Evolutionary conservation across 2,113 vertebrate genomes (phyloP), one percentile per base, ranked within the genome.

Genomic region (Brachyhypopomus occidentalis): DNA sequence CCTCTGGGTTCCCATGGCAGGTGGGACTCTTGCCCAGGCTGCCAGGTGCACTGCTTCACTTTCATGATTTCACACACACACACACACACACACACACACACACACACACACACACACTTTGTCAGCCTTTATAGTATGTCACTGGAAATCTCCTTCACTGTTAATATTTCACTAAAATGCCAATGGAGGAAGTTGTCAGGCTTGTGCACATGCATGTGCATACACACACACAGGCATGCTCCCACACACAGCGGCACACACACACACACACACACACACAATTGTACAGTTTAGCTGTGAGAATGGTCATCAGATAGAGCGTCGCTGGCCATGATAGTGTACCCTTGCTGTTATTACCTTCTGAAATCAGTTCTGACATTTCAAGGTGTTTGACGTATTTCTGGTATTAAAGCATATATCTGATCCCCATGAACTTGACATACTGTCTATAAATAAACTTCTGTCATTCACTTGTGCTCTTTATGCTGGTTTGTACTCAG

Each of bases 131-230:
- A 30, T 30, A 91, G 84, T 86, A 83, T 89, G 91, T 94, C 90
- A 81, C 88, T 86, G 88, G 62, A 85, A 93, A 94, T 93, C 88
- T 92, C 80, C 88, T 89, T 93, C 94, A 92, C 88, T 91, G 94
- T 95, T 94, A 95, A 94, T 95, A 94, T 95, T 95, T 94, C 91
- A 91, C 88, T 91, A 88, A 94, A 93, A 94, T 93, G 89, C 90
- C 91, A 91, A 88, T 89, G 89, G 87, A 90, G 92, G 89, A 81
- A 82, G 82, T 84, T 83, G 90, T 90, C 8, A 20, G n/a, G n/a
- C n/a, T n/a, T n/a, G n/a, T n/a, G n/a, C 66, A 78, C 70, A 34
- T 27, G 16, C 34, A 41, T 52, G 27, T 23, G 67, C 67, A 62
- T 38, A 62, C 36, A 79, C 34, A 55, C 84, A 75, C 80, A 87